A percentile compares a stretch with the other conserved stretches of the same genome.
Evolutionary conservation across 1,140 invertebrate genomes (phyloP).

Genomic region (Holcopasites calliopsidis): DNA sequence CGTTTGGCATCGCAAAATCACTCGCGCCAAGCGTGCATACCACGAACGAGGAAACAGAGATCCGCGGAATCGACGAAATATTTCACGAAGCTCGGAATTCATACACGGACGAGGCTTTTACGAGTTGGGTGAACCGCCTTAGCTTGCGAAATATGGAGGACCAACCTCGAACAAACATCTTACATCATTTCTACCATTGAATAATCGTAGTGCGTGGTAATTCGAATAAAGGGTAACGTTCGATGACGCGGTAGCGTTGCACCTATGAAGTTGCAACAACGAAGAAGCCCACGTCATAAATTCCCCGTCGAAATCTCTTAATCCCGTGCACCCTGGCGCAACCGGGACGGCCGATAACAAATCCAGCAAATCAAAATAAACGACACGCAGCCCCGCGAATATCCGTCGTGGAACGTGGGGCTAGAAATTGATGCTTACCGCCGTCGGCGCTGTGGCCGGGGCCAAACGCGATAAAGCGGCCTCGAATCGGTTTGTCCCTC

Average conservation of each 20-base stretch:
- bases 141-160: neutral
- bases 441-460: neutral
- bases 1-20: neutral
- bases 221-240: too few relatives aligned
- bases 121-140: too few relatives aligned
- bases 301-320: slow-evolving; percentile 37
- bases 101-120: too few relatives aligned
- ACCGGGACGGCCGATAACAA: slow-evolving; percentile 12
- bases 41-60: neutral
- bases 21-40: neutral
- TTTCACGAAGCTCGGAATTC: neutral
- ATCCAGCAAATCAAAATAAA: slow-evolving; percentile 42
- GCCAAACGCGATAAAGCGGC: slow-evolving; percentile 19
- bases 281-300: slow-evolving; percentile 30
- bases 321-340: slow-evolving; percentile 20
- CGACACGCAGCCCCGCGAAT: slow-evolving; percentile 10
- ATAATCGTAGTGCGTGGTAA: too few relatives aligned
- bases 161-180: neutral
- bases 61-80: neutral
- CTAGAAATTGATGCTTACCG: slow-evolving; percentile 22
- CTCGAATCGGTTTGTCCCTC: too few relatives aligned
- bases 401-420: slow-evolving; percentile 3
- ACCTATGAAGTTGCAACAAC: slow-evolving; percentile 33
- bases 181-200: neutral
- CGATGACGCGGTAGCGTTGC: neutral